Evolutionary conservation across 2,113 vertebrate species (phyloP), one percentile per base, ranked within the genome.

Genomic region (Gnathonemus echidnorhynchus): DNA sequence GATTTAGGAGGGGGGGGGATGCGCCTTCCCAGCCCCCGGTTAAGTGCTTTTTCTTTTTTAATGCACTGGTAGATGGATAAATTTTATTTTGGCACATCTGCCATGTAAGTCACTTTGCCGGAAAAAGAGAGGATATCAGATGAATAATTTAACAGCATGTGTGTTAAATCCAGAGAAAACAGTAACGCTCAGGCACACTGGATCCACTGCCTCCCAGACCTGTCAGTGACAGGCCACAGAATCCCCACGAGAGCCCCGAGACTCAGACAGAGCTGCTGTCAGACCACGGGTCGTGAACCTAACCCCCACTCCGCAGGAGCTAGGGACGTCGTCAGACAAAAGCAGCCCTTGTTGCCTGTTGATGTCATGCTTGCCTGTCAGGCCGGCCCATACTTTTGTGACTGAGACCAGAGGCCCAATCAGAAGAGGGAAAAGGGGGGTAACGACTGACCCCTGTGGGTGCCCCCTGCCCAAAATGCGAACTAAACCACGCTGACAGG

Each of bases 81-180:
- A 80, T 80, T 80, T 80, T 80, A 42, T 80, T 80, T 80, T 80
- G 74, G 74, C 74, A 80, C 74, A 80, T 80, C 74, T 80, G 74
- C 74, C 74, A 80, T 80, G 74, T 80, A 80, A 80, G 35, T 80
- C 74, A 80, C 35, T 42, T 80, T 77, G 70, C 15, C 27, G 35
- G 70, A 39, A 77, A 77, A 39, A 80, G 31, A 42, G 17, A 80
- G 66, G n/a, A 15, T 35, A 74, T 27, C 66, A 74, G 74, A 80
- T 80, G 74, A 80, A 80, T 80, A 80, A 80, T 80, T 80, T 80
- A 80, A 80, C 35, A 80, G 74, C 74, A 8, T 39, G 74, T 80
- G 74, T 80, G 74, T 80, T 80, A 80, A 80, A 80, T 42, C 74
- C 6, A 19, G 74, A 42, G 15, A 27, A 80, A 42, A 80, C 74